Evolutionary conservation across 1,140 invertebrate species (phyloP).

Genomic region (Akabosia matsudoensis): DNA sequence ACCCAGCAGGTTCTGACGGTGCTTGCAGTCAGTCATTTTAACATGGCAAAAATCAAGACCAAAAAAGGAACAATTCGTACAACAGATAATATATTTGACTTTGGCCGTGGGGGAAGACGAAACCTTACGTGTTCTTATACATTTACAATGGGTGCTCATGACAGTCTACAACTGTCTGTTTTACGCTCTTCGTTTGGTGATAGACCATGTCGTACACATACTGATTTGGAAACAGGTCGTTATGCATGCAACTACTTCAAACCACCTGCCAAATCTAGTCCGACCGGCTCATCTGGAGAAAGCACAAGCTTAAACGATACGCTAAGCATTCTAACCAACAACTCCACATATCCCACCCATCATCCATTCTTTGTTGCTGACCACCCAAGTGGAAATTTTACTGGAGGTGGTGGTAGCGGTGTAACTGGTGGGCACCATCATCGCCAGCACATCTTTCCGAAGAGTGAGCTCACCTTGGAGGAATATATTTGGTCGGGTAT

Average conservation of each 20-base stretch:
- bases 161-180: slow-evolving; percentile 59
- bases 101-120: slow-evolving; percentile 68
- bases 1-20: slow-evolving; percentile 40
- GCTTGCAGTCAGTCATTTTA: slow-evolving; percentile 41
- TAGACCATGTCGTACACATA: slow-evolving; percentile 62
- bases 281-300: neutral
- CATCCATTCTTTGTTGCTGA: neutral
- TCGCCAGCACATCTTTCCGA: neutral
- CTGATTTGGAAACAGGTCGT: slow-evolving; percentile 67
- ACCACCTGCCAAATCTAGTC: neutral
- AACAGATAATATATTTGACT: slow-evolving; percentile 71
- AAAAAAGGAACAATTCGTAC: slow-evolving; percentile 61
- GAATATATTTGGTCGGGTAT: slow-evolving; percentile 42
- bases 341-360: neutral
- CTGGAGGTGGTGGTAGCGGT: neutral
- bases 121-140: slow-evolving; percentile 71
- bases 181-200: slow-evolving; percentile 69
- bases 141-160: slow-evolving; percentile 58
- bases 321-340: neutral
- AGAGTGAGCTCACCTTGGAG: slow-evolving; percentile 34
- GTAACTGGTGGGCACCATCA: neutral
- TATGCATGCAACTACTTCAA: slow-evolving; percentile 52
- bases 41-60: slow-evolving; percentile 46
- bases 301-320: neutral
- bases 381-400: neutral